A percentile compares a stretch with the other conserved stretches of the same genome.
Conservation (phyloP, 2,113 vertebrate genomes). For the Tinamus guttatus region DNA sequence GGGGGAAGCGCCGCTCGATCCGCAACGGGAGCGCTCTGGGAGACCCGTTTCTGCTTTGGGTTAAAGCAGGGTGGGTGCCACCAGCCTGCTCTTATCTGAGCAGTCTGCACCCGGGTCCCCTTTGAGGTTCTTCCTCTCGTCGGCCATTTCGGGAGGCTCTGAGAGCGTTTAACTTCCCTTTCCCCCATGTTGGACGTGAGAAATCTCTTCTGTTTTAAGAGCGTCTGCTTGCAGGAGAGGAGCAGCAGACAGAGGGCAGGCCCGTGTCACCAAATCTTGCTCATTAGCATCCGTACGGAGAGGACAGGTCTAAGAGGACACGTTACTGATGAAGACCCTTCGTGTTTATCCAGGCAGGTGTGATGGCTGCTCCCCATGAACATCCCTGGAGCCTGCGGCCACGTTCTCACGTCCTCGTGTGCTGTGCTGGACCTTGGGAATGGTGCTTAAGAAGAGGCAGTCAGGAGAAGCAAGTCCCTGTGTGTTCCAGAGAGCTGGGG, state of each 20-base stretch:
- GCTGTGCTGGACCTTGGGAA: background rate
- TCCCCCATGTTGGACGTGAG: fast-evolving
- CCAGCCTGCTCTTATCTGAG: background rate
- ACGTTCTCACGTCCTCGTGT: fast-evolving
- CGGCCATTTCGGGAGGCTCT: background rate
- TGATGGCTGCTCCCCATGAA: fast-evolving
- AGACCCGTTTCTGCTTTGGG: background rate
- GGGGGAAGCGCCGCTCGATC: too few species aligned
- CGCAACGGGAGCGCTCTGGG: too few species aligned
- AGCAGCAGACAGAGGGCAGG: slow-evolving; percentile 56
- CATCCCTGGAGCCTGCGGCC: fast-evolving
- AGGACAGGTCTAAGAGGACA: background rate
- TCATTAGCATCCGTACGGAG: fast-evolving
- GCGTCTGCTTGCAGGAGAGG: background rate
- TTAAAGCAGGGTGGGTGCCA: fast-evolving
- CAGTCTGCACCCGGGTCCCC: fast-evolving
- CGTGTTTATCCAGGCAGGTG: fast-evolving
- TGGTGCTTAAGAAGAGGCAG: background rate
- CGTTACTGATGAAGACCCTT: background rate
- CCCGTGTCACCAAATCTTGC: background rate
- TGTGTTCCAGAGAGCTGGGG: background rate
- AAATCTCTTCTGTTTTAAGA: background rate
- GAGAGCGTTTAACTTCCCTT: background rate
- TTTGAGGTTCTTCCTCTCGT: background rate
- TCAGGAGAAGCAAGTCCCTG: background rate